Evolutionary conservation across 2,113 vertebrate genomes (phyloP).

Genomic region (Zingel zingel): DNA sequence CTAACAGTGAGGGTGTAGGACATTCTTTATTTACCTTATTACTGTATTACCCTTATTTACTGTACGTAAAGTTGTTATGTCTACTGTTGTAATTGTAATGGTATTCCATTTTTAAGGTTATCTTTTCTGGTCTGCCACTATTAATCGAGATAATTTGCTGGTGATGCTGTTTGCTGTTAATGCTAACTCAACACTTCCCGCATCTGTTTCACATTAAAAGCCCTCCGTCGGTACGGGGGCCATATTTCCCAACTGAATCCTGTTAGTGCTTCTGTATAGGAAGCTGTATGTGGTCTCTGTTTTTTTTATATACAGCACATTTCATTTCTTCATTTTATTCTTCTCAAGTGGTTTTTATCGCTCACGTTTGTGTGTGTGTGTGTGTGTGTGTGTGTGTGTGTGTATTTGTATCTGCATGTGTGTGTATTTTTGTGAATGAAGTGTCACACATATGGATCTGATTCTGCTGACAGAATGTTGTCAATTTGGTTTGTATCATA

Average conservation of each 20-base stretch:
- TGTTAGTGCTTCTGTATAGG: not conserved
- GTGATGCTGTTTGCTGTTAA: constrained; percentile 30
- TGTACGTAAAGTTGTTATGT: not conserved
- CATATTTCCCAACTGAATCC: constrained; percentile 23
- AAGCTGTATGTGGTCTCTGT: not conserved
- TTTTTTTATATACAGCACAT: not conserved
- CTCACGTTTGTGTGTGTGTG: not conserved
- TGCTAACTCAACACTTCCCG: constrained; percentile 42
- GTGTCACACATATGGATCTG: not conserved
- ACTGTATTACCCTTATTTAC: not conserved
- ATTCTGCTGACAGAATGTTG: no score
- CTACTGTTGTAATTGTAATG: not conserved
- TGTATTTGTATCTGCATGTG: no score
- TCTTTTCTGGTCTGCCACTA: not conserved
- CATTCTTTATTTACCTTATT: not conserved
- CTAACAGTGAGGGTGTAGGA: no score
- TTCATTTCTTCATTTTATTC: not conserved
- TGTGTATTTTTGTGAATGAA: no score
- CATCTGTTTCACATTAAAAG: constrained; percentile 43
- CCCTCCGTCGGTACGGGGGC: not conserved
- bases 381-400: no score
- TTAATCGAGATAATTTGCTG: constrained; percentile 23
- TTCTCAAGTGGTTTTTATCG: not conserved
- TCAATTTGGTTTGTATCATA: no score
- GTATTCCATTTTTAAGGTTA: not conserved